phyloP scores from a whole-genome alignment of 1,140 invertebrate genomes.

The Mycetomoellerius zeteki region DNA sequence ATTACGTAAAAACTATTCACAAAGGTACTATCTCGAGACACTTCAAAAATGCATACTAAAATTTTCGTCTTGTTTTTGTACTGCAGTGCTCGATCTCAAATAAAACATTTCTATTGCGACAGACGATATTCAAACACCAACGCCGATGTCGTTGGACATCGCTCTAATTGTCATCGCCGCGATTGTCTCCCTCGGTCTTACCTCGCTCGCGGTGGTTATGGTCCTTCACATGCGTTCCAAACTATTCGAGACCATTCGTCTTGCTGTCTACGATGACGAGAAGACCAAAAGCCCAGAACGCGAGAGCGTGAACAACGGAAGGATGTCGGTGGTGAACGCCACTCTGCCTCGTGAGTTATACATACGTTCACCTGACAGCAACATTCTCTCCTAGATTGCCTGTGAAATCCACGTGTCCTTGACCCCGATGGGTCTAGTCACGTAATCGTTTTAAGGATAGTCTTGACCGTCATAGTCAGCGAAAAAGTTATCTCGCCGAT shows the following conservation, averaged over 20 bases:
- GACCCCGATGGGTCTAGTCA: slow-evolving; percentile 46
- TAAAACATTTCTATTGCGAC: background rate
- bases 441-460: slow-evolving; percentile 39
- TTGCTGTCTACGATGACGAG: slow-evolving; percentile 81
- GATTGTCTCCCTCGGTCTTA: slow-evolving; percentile 83
- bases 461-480: slow-evolving; percentile 44
- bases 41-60: background rate
- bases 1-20: slow-evolving; percentile 79
- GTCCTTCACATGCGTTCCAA: slow-evolving; percentile 83
- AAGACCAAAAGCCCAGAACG: slow-evolving; percentile 67
- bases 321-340: slow-evolving; percentile 50
- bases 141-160: slow-evolving; percentile 80
- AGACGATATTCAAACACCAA: slow-evolving; percentile 71
- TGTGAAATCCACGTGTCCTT: slow-evolving; percentile 65
- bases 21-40: slow-evolving; percentile 72
- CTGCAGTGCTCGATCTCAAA: background rate
- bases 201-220: slow-evolving; percentile 81
- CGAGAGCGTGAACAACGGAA: slow-evolving; percentile 58
- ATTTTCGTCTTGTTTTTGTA: background rate
- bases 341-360: slow-evolving; percentile 69
- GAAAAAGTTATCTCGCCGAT: background rate
- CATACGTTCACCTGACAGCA: slow-evolving; percentile 6
- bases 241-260: slow-evolving; percentile 81
- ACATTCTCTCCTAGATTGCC: slow-evolving; percentile 5
- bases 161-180: slow-evolving; percentile 83